phyloP scores from a whole-genome alignment of 2,888 invertebrate species.

The Hyles lineata region DNA sequence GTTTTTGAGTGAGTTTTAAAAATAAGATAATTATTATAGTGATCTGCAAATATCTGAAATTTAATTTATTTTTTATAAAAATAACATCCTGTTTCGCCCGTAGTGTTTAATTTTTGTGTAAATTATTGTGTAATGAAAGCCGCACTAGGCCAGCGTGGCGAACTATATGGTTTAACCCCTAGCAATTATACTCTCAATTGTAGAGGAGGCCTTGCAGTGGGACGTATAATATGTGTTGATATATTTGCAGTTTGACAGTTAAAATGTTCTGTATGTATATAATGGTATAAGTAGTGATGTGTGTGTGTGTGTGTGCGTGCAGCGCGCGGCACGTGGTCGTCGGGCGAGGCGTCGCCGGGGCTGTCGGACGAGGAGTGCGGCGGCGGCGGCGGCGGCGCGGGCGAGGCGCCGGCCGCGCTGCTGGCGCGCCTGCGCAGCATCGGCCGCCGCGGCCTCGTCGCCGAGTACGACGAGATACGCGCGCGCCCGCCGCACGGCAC shows the following conservation, averaged over 20 bases:
- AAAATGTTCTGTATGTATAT: no score
- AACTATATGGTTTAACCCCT: no score
- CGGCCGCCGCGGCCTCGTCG: conserved; percentile 91
- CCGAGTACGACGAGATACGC: conserved; percentile 95
- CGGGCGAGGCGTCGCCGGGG: conserved; percentile 88
- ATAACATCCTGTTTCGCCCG: no score
- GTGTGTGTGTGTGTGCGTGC: conserved; percentile 24
- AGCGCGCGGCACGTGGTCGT: conserved; percentile 81
- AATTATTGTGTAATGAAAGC: no score
- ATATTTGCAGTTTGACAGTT: no score
- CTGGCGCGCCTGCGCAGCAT: conserved; percentile 90
- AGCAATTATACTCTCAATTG: no score
- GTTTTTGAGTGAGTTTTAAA: background rate
- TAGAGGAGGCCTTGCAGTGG: no score
- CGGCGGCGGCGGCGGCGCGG: conserved; percentile 82
- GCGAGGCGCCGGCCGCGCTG: conserved; percentile 89
- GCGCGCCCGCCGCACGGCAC: conserved; percentile 93
- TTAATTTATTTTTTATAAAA: no score
- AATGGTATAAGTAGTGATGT: background rate
- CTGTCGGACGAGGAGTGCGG: conserved; percentile 96
- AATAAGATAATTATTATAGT: background rate
- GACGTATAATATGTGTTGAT: no score
- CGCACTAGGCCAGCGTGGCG: no score
- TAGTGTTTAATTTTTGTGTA: no score
- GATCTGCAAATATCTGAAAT: background rate